Percentiles rank a stretch among this genome's conserved stretches.
Evolutionary conservation across 1,140 invertebrate species (phyloP).

Genomic region (Hormaphis cornu): DNA sequence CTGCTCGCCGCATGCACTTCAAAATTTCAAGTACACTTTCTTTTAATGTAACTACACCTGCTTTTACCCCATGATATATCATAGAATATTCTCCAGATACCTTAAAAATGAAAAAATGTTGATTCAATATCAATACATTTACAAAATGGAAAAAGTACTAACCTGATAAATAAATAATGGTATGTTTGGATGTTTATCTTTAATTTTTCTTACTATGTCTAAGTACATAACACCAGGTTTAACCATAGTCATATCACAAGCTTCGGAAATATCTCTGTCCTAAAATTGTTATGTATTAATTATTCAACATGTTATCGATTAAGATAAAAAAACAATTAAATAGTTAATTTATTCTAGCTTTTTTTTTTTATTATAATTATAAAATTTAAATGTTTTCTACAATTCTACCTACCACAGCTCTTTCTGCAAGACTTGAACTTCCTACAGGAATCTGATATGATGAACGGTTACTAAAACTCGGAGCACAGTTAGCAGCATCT

Average conservation of each 20-base stretch:
- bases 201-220: conserved; percentile 79
- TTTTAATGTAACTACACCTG: conserved; percentile 65
- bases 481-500: conserved; percentile 84
- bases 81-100: conserved; percentile 97
- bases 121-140: neutral
- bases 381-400: conserved; percentile 20
- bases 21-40: conserved; percentile 72
- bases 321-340: neutral
- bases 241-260: conserved; percentile 95
- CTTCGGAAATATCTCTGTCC: conserved; percentile 82
- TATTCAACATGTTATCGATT: neutral
- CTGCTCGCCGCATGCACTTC: conserved; percentile 74
- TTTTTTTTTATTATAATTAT: conserved; percentile 7
- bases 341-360: neutral
- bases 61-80: conserved; percentile 69
- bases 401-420: conserved; percentile 63
- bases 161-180: conserved; percentile 89
- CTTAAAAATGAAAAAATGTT: conserved; percentile 42
- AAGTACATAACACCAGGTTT: conserved; percentile 90
- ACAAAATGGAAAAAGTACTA: neutral
- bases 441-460: conserved; percentile 87
- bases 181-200: conserved; percentile 72
- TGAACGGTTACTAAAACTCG: conserved; percentile 79
- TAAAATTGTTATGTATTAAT: conserved; percentile 39
- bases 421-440: conserved; percentile 69